These are phyloP conservation scores for Oxyruncus cristatus DNA, from an alignment of 2,113 vertebrate genomes.

Conservation along the genomic window DNA sequence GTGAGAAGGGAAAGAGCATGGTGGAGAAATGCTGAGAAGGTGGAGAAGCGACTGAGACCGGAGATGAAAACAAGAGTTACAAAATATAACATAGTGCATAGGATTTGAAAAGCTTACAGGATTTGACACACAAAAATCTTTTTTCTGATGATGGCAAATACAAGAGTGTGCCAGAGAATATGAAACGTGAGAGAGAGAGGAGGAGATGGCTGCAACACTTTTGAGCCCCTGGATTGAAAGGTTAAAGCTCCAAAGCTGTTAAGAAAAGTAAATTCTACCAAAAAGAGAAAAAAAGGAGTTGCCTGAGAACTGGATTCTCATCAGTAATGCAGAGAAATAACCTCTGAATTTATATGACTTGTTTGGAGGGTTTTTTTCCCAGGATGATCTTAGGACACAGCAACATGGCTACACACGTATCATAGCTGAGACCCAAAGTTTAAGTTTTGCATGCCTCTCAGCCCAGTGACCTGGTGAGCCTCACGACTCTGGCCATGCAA, in stretches of 20 bases:
- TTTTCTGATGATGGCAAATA: neutral
- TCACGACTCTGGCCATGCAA: neutral
- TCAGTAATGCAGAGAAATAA: neutral
- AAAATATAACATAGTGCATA: neutral
- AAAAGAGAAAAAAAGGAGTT: neutral
- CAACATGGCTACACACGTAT: accelerated
- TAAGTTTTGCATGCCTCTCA: neutral
- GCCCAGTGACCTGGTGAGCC: neutral
- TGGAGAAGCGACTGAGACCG: neutral
- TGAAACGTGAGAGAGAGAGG: neutral
- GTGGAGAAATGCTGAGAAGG: neutral
- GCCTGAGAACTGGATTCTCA: neutral
- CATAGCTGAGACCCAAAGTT: neutral
- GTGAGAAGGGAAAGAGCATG: neutral
- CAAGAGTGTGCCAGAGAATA: neutral
- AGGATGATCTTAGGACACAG: neutral
- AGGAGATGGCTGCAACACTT: neutral
- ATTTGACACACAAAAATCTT: neutral
- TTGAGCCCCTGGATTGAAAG: neutral
- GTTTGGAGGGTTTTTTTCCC: neutral
- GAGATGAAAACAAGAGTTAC: neutral
- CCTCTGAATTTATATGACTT: neutral
- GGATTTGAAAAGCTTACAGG: neutral
- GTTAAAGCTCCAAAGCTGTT: neutral
- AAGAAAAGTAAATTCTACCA: neutral